A percentile compares a stretch with the other conserved stretches of the same genome.
Evolutionary conservation across 2,113 vertebrate genomes (phyloP).

Genomic region (Oophaga pumilio): DNA sequence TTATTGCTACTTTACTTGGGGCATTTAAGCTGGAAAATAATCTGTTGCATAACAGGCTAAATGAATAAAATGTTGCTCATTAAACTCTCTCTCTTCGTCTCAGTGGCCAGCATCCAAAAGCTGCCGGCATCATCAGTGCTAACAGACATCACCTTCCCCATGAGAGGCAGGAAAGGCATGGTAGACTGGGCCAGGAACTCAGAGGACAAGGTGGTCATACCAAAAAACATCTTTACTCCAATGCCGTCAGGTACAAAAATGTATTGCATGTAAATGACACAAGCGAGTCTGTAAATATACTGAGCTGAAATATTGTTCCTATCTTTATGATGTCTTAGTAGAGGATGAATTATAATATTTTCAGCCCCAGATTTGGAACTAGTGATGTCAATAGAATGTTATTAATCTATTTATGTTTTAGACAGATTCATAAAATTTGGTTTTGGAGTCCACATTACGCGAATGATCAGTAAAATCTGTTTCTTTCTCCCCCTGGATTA

Average conservation of each 20-base stretch:
- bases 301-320: background rate
- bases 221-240: constrained; percentile 93
- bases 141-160: constrained; percentile 98
- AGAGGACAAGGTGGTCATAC: constrained; percentile 96
- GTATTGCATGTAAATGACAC: background rate
- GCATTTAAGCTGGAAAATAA: constrained; percentile 31
- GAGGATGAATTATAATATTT: background rate
- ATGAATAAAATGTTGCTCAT: constrained; percentile 31
- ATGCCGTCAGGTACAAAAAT: constrained; percentile 86
- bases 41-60: constrained; percentile 15
- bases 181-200: constrained; percentile 99
- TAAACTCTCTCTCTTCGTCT: constrained; percentile 61
- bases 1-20: constrained; percentile 31
- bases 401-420: background rate
- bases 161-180: constrained; percentile 99
- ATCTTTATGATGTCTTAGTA: background rate
- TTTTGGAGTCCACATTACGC: no score
- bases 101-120: constrained; percentile 98
- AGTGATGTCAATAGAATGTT: background rate
- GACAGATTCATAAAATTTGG: no score
- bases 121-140: constrained; percentile 94
- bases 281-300: background rate
- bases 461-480: no score
- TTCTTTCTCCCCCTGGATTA: background rate
- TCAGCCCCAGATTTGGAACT: background rate